Evolutionary conservation across 2,888 invertebrate species (phyloP).

Genomic region (Zygaena filipendulae): DNA sequence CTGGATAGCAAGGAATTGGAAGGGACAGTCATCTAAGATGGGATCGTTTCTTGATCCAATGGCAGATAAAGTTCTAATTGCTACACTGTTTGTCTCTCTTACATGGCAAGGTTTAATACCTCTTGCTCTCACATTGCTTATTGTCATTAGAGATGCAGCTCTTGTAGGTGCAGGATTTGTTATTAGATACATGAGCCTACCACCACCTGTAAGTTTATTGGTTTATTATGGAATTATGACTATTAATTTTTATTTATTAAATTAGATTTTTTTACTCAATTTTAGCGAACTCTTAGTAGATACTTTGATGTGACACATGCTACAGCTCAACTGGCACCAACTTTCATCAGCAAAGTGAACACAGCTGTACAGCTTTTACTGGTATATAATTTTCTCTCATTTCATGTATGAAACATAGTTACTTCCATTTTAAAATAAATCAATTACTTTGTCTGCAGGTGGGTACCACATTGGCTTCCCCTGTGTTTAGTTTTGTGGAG

Average conservation of each 20-base stretch:
- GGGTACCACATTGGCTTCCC: conserved; percentile 89
- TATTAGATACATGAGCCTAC: conserved; percentile 89
- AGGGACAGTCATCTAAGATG: conserved; percentile 90
- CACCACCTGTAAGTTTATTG: conserved; percentile 79
- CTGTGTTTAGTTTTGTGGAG: conserved; percentile 87
- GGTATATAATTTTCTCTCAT: conserved; percentile 25
- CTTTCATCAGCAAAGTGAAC: conserved; percentile 94
- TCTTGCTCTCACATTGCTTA: conserved; percentile 79
- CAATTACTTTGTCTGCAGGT: conserved; percentile 60
- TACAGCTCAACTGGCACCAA: conserved; percentile 93
- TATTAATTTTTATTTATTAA: background rate
- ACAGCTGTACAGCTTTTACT: conserved; percentile 89
- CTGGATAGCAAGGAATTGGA: conserved; percentile 94
- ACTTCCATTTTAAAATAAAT: no score
- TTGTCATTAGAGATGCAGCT: conserved; percentile 84
- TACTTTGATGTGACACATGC: conserved; percentile 94
- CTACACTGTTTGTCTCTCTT: conserved; percentile 86
- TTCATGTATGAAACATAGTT: no score
- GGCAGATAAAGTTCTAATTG: conserved; percentile 95
- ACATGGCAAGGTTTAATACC: conserved; percentile 90
- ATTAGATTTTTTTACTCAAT: no score
- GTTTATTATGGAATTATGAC: background rate
- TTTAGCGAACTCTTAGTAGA: conserved; percentile 83
- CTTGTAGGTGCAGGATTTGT: conserved; percentile 88
- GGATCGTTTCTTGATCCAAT: conserved; percentile 97